Evolutionary conservation across 2,797 vertebrate species (phyloP), one percentile per base, ranked within the genome.

Genomic region (Alauda arvensis): DNA sequence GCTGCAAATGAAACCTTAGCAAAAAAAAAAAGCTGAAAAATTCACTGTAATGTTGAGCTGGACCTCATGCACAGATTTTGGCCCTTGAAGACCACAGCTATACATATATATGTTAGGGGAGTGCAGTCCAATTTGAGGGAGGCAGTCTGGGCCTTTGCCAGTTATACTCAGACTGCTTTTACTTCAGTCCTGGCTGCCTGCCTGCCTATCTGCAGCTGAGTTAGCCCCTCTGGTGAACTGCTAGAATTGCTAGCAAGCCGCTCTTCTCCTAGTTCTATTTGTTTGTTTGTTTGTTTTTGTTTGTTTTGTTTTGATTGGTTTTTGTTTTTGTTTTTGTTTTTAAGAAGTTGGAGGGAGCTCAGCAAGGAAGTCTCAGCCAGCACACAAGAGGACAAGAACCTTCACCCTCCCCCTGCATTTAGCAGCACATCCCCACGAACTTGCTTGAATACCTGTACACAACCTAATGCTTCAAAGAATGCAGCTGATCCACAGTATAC

Each of bases 201-300:
- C 83, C 87, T 79, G 85, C 26, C 86, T 74, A 81, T 52, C 88
- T 89, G 74, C 88, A 93, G 89, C 82, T 74, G 85, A 90, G 69
- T n/a, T 88, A 48, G 87, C 79, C 87, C 37, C 86, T 85, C 87
- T 56, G 31, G 43, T 56, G 37, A 37, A 37, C 12, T 37, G 37
- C 37, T 37, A 37, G 70, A 87, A 76, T 5, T 78, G 56, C 85
- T 87, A 92, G 72, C 77, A 90, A 66, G 62, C 67, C 81, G 60
- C 53, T 92, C 28, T 11, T 89, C 5, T 57, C 29, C 0, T 34
- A 6, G 1, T 11, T 5, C 3, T 39, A 40, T 9, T 6, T 31
- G 20, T 52, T 19, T 51, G 28, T 12, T 14, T 51, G 4, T 51
- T 52, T 51, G 4, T 48, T 51, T 9, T 8, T 26, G 31, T 52